Conservation (phyloP, 1,140 invertebrate genomes). For the Tetranychus cinnabarinus region DNA sequence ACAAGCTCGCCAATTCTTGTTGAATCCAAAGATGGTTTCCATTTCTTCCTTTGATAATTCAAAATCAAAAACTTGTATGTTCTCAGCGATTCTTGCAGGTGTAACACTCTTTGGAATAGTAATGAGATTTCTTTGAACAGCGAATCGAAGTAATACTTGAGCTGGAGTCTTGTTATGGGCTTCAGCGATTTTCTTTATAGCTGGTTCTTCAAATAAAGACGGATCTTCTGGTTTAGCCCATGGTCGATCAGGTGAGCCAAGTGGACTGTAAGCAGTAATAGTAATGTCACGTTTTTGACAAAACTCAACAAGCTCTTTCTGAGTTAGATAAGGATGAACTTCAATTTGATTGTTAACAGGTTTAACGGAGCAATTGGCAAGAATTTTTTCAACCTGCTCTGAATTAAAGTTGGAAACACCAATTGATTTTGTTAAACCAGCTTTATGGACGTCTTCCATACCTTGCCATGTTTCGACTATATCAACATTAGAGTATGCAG, state of each 20-base stretch:
- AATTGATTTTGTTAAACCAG: slow-evolving; percentile 45
- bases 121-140: slow-evolving; percentile 45
- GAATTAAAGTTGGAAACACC: slow-evolving; percentile 75
- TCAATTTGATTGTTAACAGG: slow-evolving; percentile 36
- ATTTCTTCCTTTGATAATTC: slow-evolving; percentile 37
- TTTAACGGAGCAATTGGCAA: slow-evolving; percentile 1
- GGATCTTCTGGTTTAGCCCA: slow-evolving; percentile 30
- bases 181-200: slow-evolving; percentile 34
- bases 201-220: slow-evolving; percentile 28
- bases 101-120: slow-evolving; percentile 52
- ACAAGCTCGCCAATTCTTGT: slow-evolving; percentile 3
- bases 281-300: slow-evolving; percentile 37
- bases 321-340: slow-evolving; percentile 59
- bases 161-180: slow-evolving; percentile 41
- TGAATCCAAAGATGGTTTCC: slow-evolving; percentile 18
- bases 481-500: slow-evolving; percentile 14
- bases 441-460: slow-evolving; percentile 17
- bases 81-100: slow-evolving; percentile 37
- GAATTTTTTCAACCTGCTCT: slow-evolving; percentile 35
- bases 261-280: slow-evolving; percentile 50
- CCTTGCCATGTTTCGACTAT: slow-evolving; percentile 9
- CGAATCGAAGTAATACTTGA: slow-evolving; percentile 27
- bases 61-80: slow-evolving; percentile 45
- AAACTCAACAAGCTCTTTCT: slow-evolving; percentile 43
- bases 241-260: slow-evolving; percentile 19